phyloP scores from a whole-genome alignment of 1,140 invertebrate genomes.

The Atta cephalotes region DNA sequence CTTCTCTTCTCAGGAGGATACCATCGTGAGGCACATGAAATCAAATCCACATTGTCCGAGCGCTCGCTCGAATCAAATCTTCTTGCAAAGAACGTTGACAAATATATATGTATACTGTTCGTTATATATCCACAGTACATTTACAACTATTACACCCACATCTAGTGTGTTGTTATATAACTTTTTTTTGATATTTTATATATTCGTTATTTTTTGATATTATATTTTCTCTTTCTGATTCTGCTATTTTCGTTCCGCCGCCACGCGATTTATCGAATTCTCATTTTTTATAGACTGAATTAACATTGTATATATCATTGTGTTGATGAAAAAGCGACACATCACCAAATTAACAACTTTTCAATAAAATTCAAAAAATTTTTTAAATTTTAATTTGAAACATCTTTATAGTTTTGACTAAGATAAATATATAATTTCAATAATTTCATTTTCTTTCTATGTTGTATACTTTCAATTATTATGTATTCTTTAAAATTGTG shows the following conservation, averaged over 20 bases:
- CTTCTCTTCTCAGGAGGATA: not conserved
- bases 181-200: not conserved
- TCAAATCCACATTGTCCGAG: slow-evolving; percentile 16
- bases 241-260: not conserved
- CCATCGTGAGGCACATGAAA: slow-evolving; percentile 6
- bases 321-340: too few species aligned
- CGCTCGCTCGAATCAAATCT: slow-evolving; percentile 2
- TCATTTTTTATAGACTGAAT: not conserved
- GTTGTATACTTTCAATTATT: too few species aligned
- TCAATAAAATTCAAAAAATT: too few species aligned
- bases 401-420: too few species aligned
- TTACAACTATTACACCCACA: not conserved
- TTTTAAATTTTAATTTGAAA: too few species aligned
- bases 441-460: too few species aligned
- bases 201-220: not conserved
- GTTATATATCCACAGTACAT: not conserved
- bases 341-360: too few species aligned
- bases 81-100: not conserved
- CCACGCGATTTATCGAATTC: not conserved
- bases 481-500: too few species aligned
- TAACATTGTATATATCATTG: not conserved
- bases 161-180: not conserved
- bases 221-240: not conserved
- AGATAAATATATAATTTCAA: too few species aligned
- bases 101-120: not conserved